These are phyloP conservation scores for Microdon myrmicae DNA, from an alignment of 2,888 invertebrate genomes.

Conservation along the genomic window DNA sequence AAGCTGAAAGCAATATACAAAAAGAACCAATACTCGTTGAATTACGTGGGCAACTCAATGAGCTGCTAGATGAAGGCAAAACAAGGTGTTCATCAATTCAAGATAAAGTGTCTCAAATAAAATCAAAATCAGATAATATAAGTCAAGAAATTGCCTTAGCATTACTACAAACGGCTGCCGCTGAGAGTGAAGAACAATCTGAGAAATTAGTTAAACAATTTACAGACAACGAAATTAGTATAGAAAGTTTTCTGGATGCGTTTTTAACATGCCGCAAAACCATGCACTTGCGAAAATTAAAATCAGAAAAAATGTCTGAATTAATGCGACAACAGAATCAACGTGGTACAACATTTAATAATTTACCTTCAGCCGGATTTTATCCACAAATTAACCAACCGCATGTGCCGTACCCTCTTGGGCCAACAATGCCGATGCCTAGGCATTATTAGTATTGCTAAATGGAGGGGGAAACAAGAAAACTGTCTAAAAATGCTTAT, in stretches of 20 bases:
- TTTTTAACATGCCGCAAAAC: slow-evolving; percentile 80
- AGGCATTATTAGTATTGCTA: slow-evolving; percentile 70
- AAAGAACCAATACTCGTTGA: slow-evolving; percentile 85
- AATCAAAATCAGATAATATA: slow-evolving; percentile 79
- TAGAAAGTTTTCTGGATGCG: slow-evolving; percentile 87
- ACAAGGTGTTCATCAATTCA: slow-evolving; percentile 76
- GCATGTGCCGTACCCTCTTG: slow-evolving; percentile 67
- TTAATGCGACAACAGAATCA: slow-evolving; percentile 69
- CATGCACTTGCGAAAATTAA: slow-evolving; percentile 86
- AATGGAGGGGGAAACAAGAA: too few species aligned
- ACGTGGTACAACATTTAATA: slow-evolving; percentile 58
- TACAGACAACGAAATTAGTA: slow-evolving; percentile 73
- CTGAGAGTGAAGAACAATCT: slow-evolving; percentile 92
- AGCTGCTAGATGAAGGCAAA: slow-evolving; percentile 76
- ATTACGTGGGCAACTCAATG: slow-evolving; percentile 76
- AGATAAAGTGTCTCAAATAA: slow-evolving; percentile 79
- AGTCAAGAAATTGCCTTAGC: slow-evolving; percentile 89
- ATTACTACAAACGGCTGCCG: slow-evolving; percentile 88
- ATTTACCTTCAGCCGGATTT: slow-evolving; percentile 56
- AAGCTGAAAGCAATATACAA: slow-evolving; percentile 90
- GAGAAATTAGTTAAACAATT: slow-evolving; percentile 86
- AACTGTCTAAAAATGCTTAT: too few species aligned
- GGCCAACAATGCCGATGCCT: slow-evolving; percentile 85
- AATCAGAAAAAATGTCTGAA: slow-evolving; percentile 92
- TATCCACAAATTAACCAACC: slow-evolving; percentile 55